These are phyloP conservation scores for Rattus norvegicus DNA, from an alignment of 2,113 vertebrate species.

Conservation along the genomic window GRCr8 NC_086025.1:32727501-32728000, in stretches of 20 bases:
- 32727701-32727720: slow-evolving; percentile 17
- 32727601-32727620: slow-evolving; percentile 47
- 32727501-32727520: slow-evolving; percentile 50
- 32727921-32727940: too few relatives aligned
- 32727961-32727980: too few relatives aligned
- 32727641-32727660: slow-evolving; percentile 34
- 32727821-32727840: not conserved
- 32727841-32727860: too few relatives aligned
- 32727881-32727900: too few relatives aligned
- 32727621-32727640: not conserved
- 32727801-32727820: slow-evolving; percentile 11
- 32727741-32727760: not conserved
- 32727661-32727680: not conserved
- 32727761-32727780: not conserved
- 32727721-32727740: not conserved
- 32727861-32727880: too few relatives aligned
- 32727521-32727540: slow-evolving; percentile 60
- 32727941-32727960: too few relatives aligned
- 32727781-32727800: not conserved
- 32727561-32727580: slow-evolving; percentile 1
- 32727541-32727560: slow-evolving; percentile 62
- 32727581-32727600: slow-evolving; percentile 41
- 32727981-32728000: too few relatives aligned
- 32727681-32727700: slow-evolving; percentile 34
- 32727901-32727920: too few relatives aligned